Conservation (phyloP, 2,113 vertebrate species). For the Cariama cristata region DNA sequence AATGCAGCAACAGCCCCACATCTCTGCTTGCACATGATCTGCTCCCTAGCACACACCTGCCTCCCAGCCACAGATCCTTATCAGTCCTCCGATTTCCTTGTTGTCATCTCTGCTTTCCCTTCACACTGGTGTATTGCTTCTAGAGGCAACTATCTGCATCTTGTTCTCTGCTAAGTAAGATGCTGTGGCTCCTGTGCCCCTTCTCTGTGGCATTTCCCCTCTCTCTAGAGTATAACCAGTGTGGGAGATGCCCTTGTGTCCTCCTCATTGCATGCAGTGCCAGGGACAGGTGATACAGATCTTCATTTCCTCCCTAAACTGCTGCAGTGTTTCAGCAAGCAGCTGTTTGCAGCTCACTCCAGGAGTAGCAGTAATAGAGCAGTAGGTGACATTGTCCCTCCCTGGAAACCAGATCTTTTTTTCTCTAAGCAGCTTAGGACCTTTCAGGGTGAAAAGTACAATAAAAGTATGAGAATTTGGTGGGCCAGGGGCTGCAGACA, state of each 20-base stretch:
- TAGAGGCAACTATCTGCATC: not conserved
- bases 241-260: not conserved
- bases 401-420: not conserved
- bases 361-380: not conserved
- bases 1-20: not conserved
- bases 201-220: not conserved
- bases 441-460: not conserved
- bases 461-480: not conserved
- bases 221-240: not conserved
- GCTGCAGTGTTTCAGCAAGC: not conserved
- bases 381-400: not conserved
- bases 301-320: not conserved
- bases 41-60: constrained; percentile 17
- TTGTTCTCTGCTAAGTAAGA: not conserved
- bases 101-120: not conserved
- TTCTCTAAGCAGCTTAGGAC: not conserved
- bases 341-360: not conserved
- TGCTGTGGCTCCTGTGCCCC: not conserved
- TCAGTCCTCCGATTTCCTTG: not conserved
- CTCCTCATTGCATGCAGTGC: not conserved
- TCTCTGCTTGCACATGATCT: not conserved
- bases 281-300: not conserved
- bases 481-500: not conserved
- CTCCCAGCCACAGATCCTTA: not conserved
- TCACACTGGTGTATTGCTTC: not conserved